Evolutionary conservation across 2,797 vertebrate species (phyloP).

Genomic region (Macropus fuliginosus): DNA sequence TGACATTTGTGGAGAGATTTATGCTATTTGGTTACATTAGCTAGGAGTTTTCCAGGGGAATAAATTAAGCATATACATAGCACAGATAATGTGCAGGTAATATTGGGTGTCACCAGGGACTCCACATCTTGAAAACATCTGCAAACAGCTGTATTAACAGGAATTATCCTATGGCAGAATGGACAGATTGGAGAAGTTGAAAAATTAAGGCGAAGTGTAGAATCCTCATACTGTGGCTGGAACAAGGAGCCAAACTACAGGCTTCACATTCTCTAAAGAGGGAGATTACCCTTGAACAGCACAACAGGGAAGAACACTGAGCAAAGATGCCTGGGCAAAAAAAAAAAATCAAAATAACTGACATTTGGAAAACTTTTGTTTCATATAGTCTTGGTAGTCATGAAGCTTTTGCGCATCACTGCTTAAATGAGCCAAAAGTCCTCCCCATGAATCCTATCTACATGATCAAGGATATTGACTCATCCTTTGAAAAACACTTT

Average conservation of each 20-base stretch:
- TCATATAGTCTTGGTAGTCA: neutral
- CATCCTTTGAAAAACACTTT: neutral
- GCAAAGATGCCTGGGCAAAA: neutral
- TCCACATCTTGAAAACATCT: conserved; percentile 78
- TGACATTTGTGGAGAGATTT: conserved; percentile 78
- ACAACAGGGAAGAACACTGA: neutral
- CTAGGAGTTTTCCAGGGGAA: conserved; percentile 76
- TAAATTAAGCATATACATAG: conserved; percentile 75
- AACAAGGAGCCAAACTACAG: neutral
- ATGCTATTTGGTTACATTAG: conserved; percentile 73
- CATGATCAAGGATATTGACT: neutral
- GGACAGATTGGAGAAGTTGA: conserved; percentile 39
- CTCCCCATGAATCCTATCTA: neutral
- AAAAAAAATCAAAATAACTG: neutral
- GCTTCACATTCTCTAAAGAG: neutral
- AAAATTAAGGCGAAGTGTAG: conserved; percentile 14
- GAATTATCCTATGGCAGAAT: conserved; percentile 68
- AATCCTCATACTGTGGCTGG: neutral
- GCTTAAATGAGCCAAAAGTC: neutral
- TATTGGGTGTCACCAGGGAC: conserved; percentile 72
- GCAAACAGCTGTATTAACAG: conserved; percentile 65
- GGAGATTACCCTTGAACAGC: neutral
- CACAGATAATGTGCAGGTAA: conserved; percentile 74
- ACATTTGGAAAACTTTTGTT: neutral
- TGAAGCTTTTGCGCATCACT: neutral